Evolutionary conservation across 2,888 invertebrate species (phyloP).

Genomic region (Abrostola triplasia): DNA sequence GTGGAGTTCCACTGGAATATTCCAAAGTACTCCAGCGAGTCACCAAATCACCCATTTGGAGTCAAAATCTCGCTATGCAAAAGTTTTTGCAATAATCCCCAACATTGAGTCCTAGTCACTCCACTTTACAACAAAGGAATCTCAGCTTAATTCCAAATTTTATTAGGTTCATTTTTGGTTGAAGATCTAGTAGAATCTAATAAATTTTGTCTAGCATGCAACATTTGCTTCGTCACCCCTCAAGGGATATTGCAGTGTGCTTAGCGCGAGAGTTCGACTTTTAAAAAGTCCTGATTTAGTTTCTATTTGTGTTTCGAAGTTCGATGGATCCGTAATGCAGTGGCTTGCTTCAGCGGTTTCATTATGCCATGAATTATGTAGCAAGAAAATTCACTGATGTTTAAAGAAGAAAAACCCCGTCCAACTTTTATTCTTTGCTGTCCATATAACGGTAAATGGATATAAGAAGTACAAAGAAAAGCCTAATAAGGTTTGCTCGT

Average conservation of each 20-base stretch:
- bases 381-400: not conserved
- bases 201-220: conserved; percentile 74
- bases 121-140: conserved; percentile 37
- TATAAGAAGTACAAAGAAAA: too few relatives aligned
- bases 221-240: conserved; percentile 72
- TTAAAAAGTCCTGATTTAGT: conserved; percentile 50
- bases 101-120: conserved; percentile 61
- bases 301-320: conserved; percentile 50
- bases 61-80: conserved; percentile 66
- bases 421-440: too few relatives aligned
- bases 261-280: conserved; percentile 54
- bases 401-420: too few relatives aligned
- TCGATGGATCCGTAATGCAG: conserved; percentile 18
- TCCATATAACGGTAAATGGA: too few relatives aligned
- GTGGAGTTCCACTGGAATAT: conserved; percentile 44
- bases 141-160: conserved; percentile 2
- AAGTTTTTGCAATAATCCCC: conserved; percentile 66
- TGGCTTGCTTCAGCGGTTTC: conserved; percentile 8
- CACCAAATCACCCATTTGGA: conserved; percentile 65
- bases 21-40: conserved; percentile 46
- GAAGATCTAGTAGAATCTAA: conserved; percentile 52
- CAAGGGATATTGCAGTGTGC: conserved; percentile 66
- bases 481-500: too few relatives aligned
- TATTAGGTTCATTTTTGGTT: conserved; percentile 50
- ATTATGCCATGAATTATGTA: conserved; percentile 7